Base-by-base conservation (phyloP, 2,113 vertebrate genomes). In the Calyptomena viridis region DNA sequence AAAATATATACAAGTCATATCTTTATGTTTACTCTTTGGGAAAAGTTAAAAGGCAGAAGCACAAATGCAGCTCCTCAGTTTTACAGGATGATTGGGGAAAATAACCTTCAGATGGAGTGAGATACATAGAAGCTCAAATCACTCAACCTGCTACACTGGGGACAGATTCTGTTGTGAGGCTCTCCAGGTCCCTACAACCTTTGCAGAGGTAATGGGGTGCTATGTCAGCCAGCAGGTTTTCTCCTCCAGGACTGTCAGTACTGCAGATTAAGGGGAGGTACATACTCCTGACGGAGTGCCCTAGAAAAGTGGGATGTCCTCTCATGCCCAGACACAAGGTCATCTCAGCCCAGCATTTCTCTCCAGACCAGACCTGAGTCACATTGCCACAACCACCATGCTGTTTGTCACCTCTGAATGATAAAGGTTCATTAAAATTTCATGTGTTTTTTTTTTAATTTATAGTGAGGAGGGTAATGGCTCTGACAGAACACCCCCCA, bases 321-420 rank as follows among this genome's bases (percentile, higher is more conserved):
- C 17, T 76, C 23, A 24, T 1, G 35, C 12, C 30, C 28, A 46
- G 16, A 13, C 28, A 15, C 0, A 0, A 64, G 49, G 60, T 33
- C 60, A 46, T 56, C 55, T n/a, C 60, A 81, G 31, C 49, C 28
- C 30, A 33, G 39, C 69, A 5, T 2, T n/a, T 25, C 46, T 50
- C 2, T 6, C 15, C 13, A 40, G 19, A n/a, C 0, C 1, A 56
- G 40, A 46, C 22, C 35, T 16, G 46, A 31, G 3, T 5, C 2
- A 0, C 14, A 2, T 13, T 31, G 21, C n/a, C 62, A 46, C 56
- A 52, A n/a, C 37, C 84, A 42, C 46, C 5, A 3, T 0, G 12
- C 1, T 4, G 10, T 42, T 24, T 67, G 12, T 30, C 52, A 14
- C 2, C 42, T 6, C 17, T 50, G 1, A 0, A 24, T 1, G 1